phyloP scores from a whole-genome alignment of 2,888 invertebrate genomes.

The Pachliopta kotzebuea region DNA sequence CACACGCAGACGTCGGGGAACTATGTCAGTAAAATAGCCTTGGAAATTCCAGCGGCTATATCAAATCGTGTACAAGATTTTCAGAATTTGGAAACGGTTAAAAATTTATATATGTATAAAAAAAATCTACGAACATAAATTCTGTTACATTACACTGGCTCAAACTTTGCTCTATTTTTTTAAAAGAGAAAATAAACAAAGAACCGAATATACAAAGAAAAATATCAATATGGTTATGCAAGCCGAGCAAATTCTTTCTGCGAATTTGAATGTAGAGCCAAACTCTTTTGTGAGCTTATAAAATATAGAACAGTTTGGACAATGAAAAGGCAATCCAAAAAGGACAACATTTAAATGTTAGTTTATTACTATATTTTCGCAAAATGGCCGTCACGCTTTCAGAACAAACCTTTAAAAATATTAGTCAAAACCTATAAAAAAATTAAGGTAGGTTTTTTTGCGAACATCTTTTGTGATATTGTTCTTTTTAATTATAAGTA shows the following conservation, averaged over 20 bases:
- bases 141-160: neutral
- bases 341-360: conserved; percentile 43
- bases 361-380: conserved; percentile 46
- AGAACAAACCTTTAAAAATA: conserved; percentile 49
- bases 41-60: neutral
- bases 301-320: conserved; percentile 45
- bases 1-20: neutral
- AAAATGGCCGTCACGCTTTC: conserved; percentile 45
- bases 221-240: conserved; percentile 56
- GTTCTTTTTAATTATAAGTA: conserved; percentile 46
- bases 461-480: conserved; percentile 38
- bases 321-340: conserved; percentile 44
- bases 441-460: conserved; percentile 47
- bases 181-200: conserved; percentile 34
- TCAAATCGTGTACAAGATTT: neutral
- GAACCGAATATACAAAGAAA: conserved; percentile 15
- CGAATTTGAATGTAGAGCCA: conserved; percentile 66
- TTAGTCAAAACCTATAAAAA: conserved; percentile 42
- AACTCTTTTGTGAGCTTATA: conserved; percentile 54
- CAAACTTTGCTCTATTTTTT: conserved; percentile 22
- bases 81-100: too few species aligned
- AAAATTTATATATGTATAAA: too few species aligned
- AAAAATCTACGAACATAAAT: neutral
- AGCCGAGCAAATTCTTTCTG: conserved; percentile 53
- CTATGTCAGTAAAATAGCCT: neutral